A percentile compares a stretch with the other conserved stretches of the same genome.
Conservation (phyloP, 2,797 vertebrate genomes). For the Danio tinwini region DNA sequence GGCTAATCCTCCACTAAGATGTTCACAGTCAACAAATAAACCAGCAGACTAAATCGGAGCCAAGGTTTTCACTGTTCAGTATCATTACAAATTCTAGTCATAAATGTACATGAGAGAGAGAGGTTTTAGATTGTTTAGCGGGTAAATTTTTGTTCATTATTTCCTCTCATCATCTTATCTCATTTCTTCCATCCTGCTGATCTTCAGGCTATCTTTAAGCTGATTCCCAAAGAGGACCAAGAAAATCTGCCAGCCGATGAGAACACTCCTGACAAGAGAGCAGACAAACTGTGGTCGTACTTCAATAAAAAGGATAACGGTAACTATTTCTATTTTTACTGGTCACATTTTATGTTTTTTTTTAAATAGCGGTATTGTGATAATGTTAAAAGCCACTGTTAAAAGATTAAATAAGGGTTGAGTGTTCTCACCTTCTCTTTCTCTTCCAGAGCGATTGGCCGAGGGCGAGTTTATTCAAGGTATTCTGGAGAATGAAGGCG, state of each 20-base stretch:
- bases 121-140: not conserved
- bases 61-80: no score
- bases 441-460: slow-evolving; percentile 74
- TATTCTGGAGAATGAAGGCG: slow-evolving; percentile 79
- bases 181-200: not conserved
- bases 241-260: slow-evolving; percentile 83
- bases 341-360: no score
- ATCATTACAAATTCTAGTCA: not conserved
- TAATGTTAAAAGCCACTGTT: not conserved
- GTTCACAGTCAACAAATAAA: no score
- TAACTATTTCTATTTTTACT: slow-evolving; percentile 62
- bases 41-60: no score
- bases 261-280: slow-evolving; percentile 90
- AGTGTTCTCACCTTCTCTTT: slow-evolving; percentile 8
- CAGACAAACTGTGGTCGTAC: slow-evolving; percentile 88
- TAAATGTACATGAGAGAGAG: not conserved
- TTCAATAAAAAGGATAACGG: slow-evolving; percentile 89
- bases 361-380: not conserved
- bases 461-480: slow-evolving; percentile 84
- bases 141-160: not conserved
- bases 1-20: no score
- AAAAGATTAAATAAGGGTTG: not conserved
- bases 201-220: slow-evolving; percentile 89
- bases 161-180: not conserved
- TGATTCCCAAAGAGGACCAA: slow-evolving; percentile 87